Evolutionary conservation across 2,797 vertebrate genomes (phyloP).

Genomic region (Siniperca scherzeri): DNA sequence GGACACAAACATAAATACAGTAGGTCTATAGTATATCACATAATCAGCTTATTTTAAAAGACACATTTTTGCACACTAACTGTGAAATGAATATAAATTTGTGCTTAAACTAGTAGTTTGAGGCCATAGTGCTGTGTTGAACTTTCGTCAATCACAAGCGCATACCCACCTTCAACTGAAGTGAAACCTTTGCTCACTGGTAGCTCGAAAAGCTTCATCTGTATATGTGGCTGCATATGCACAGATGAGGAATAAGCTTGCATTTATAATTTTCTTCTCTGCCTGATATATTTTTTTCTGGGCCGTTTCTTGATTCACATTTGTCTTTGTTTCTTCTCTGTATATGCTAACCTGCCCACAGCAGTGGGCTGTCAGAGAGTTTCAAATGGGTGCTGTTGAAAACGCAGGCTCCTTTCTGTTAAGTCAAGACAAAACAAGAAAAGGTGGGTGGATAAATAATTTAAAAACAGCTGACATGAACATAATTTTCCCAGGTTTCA

Average conservation of each 20-base stretch:
- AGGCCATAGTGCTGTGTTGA: background rate
- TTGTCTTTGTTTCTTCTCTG: conserved; percentile 44
- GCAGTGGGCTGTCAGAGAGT: conserved; percentile 51
- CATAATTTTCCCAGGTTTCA: conserved; percentile 27
- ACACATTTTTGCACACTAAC: background rate
- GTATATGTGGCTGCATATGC: background rate
- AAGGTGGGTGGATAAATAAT: conserved; percentile 37
- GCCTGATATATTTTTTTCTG: conserved; percentile 29
- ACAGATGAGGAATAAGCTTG: conserved; percentile 18
- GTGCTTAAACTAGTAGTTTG: background rate
- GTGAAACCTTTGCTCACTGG: conserved; percentile 19
- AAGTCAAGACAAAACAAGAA: conserved; percentile 51
- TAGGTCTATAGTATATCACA: background rate
- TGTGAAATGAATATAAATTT: background rate
- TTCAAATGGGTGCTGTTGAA: conserved; percentile 50
- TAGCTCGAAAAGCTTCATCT: background rate
- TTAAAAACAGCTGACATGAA: conserved; percentile 32
- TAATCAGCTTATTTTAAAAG: background rate
- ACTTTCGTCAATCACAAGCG: background rate
- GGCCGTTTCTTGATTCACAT: conserved; percentile 46
- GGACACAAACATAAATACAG: background rate
- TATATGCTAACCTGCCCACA: conserved; percentile 49
- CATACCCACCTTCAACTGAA: background rate
- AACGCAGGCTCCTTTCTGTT: conserved; percentile 40
- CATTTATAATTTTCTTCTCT: conserved; percentile 34